phyloP scores from a whole-genome alignment of 2,888 invertebrate genomes.

The Drosophila affinis region DNA sequence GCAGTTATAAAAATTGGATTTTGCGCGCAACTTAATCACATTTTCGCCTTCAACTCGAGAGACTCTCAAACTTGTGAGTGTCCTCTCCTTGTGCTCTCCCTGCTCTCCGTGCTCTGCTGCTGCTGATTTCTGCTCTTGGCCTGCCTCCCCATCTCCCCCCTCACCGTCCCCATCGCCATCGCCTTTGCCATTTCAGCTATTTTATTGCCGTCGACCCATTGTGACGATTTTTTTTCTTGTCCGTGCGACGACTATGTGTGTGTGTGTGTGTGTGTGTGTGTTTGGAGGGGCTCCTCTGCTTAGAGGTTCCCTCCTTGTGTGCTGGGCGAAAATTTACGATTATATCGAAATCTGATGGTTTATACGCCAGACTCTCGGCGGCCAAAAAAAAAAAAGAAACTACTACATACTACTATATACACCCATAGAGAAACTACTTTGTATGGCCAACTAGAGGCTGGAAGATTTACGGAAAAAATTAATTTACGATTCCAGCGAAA shows the following conservation, averaged over 20 bases:
- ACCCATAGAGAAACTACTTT: constrained; percentile 63
- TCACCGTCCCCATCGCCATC: background rate
- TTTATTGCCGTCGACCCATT: constrained; percentile 75
- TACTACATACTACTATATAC: background rate
- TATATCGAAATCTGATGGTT: constrained; percentile 79
- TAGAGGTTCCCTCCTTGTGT: constrained; percentile 52
- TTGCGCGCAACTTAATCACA: constrained; percentile 79
- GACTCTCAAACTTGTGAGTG: constrained; percentile 52
- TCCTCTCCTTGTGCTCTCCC: constrained; percentile 41
- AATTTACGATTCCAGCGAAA: constrained; percentile 77
- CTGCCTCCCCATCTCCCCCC: background rate
- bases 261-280: constrained; percentile 6
- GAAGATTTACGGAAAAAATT: constrained; percentile 76
- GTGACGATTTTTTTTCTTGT: constrained; percentile 66
- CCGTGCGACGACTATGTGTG: constrained; percentile 13
- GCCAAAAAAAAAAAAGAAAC: constrained; percentile 36
- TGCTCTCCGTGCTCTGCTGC: constrained; percentile 45
- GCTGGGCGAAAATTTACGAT: constrained; percentile 77
- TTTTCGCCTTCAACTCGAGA: constrained; percentile 77
- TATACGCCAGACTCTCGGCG: constrained; percentile 67
- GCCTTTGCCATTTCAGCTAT: constrained; percentile 63
- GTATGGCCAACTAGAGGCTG: constrained; percentile 52
- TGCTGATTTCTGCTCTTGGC: constrained; percentile 47
- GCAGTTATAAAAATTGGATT: constrained; percentile 79
- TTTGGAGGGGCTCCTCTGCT: constrained; percentile 7